Conservation (phyloP, 1,140 invertebrate species). For the Neodiprion pinetum region DNA sequence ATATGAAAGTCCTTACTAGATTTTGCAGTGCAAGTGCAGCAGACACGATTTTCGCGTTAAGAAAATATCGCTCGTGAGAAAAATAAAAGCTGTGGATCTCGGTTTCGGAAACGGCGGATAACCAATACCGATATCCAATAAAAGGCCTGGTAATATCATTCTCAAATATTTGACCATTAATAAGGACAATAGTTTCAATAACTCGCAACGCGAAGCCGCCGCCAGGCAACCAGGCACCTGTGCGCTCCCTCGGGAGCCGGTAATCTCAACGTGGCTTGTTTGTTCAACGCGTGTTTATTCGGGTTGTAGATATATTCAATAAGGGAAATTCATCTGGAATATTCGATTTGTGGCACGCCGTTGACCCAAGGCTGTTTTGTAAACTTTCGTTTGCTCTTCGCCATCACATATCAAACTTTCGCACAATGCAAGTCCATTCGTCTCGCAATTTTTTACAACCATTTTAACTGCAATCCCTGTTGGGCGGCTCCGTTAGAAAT, state of each 20-base stretch:
- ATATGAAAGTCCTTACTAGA: no score
- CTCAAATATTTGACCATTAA: constrained; percentile 59
- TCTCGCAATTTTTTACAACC: no score
- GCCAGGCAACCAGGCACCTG: constrained; percentile 43
- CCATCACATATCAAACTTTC: neutral
- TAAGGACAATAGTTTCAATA: constrained; percentile 52
- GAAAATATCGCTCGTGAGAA: no score
- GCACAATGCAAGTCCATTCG: no score
- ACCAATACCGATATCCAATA: neutral
- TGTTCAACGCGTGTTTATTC: constrained; percentile 50
- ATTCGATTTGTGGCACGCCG: constrained; percentile 43
- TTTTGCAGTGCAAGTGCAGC: no score
- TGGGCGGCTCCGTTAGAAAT: no score
- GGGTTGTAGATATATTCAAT: constrained; percentile 29
- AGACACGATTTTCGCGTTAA: no score
- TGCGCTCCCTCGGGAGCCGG: constrained; percentile 50
- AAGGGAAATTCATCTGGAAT: constrained; percentile 28
- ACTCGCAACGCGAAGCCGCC: constrained; percentile 27
- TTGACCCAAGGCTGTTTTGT: neutral
- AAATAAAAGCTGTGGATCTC: no score
- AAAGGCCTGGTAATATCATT: constrained; percentile 39
- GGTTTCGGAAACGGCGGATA: no score
- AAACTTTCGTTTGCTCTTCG: neutral
- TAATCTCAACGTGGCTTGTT: constrained; percentile 57
- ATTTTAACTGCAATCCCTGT: no score